Evolutionary conservation across 2,113 vertebrate species (phyloP), one percentile per base, ranked within the genome.

Genomic region (Tyto alba): DNA sequence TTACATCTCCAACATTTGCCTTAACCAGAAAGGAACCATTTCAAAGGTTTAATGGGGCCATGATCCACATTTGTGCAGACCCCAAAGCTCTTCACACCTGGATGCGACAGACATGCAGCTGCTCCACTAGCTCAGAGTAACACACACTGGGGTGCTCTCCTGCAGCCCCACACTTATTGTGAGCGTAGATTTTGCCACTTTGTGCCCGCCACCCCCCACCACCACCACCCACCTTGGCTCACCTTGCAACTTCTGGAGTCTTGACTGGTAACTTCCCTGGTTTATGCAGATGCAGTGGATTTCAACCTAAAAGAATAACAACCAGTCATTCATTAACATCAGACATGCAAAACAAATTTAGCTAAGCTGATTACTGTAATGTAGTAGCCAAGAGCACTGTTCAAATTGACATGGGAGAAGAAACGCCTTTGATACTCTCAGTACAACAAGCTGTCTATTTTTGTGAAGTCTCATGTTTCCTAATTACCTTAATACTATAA

Each of bases 271-370:
- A 76, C 89, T 89, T 91, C 38, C 57, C 62, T 68, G 19, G 45
- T 92, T 92, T 86, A 77, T 73, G 68, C 62, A 91, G 86, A 87
- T 64, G 48, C 29, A 75, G 45, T 26, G 52, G 90, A 69, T 95
- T 95, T 94, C 89, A 89, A 75, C 80, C 71, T 83, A 80, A 91
- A 96, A 96, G 89, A 90, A 88, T 85, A 91, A 36, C 69, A 94
- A 62, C 10, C 50, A 86, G 69, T 36, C 92, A 84, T 86, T 96
- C 93, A 95, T 97, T 97, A 95, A 80, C 87, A 93, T 94, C 25
- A 88, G 89, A 97, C 94, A 93, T 43, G 81, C 91, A 95, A 97
- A 97, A 96, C 90, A 97, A 96, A 95, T 96, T 96, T 96, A 95
- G 64, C 91, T 96, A 96, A 98, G 91, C 97, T 93, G 95, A 97